phyloP scores from a whole-genome alignment of 2,113 vertebrate species.

The Sarotherodon lohbergeri region DNA sequence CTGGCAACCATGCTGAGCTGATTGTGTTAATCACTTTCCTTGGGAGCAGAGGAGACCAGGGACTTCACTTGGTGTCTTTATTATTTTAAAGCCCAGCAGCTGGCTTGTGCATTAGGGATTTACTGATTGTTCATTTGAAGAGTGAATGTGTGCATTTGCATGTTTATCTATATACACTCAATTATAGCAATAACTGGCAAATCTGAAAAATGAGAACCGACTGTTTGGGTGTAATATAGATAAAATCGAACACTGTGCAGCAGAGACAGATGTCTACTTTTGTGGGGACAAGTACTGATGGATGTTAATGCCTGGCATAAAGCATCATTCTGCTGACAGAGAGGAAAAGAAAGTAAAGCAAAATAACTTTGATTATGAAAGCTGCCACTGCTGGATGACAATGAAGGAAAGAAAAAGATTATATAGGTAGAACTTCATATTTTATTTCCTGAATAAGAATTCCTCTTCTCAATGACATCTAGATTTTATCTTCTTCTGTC shows the following conservation, averaged over 20 bases:
- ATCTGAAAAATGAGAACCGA: constrained; percentile 7
- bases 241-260: neutral
- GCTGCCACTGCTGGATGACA: neutral
- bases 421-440: neutral
- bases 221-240: neutral
- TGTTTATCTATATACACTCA: neutral
- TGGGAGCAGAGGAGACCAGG: constrained; percentile 21
- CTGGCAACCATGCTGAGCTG: constrained; percentile 48
- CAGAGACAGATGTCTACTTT: constrained; percentile 43
- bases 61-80: constrained; percentile 25
- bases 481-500: neutral
- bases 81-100: constrained; percentile 35
- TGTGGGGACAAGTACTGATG: neutral
- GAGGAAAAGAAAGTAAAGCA: neutral
- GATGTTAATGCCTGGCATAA: constrained; percentile 5
- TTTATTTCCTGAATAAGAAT: neutral
- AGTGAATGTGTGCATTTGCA: neutral
- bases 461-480: neutral
- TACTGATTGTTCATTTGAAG: constrained; percentile 5
- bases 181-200: neutral
- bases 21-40: constrained; percentile 62
- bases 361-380: neutral
- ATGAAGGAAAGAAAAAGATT: neutral
- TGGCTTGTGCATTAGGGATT: constrained; percentile 26
- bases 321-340: constrained; percentile 5